These are phyloP conservation scores for Capitulum mitella DNA, from an alignment of 2,888 invertebrate genomes.

Conservation along the genomic window DNA sequence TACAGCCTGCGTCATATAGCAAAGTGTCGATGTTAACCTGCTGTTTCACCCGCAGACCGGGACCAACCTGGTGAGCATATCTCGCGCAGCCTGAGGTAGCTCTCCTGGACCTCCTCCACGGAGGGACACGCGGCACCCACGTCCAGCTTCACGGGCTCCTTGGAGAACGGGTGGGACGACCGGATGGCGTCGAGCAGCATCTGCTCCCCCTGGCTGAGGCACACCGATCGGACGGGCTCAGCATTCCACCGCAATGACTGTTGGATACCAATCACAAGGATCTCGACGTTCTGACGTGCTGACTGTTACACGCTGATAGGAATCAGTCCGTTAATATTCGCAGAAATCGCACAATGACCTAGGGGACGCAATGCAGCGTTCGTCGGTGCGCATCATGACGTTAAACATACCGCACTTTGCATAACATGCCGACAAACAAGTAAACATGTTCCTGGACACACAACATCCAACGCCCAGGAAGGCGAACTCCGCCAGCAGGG, in stretches of 20 bases:
- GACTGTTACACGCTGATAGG: no score
- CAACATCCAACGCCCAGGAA: no score
- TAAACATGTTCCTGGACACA: not conserved
- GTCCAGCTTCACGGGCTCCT: slow-evolving; percentile 57
- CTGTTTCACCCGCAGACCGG: slow-evolving; percentile 31
- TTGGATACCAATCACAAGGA: no score
- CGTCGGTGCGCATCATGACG: no score
- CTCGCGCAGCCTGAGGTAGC: slow-evolving; percentile 62
- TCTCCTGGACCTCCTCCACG: slow-evolving; percentile 54
- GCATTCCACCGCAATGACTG: no score
- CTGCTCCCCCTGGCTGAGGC: slow-evolving; percentile 46
- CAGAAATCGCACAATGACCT: no score
- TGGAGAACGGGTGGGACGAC: slow-evolving; percentile 58
- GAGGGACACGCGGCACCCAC: slow-evolving; percentile 57
- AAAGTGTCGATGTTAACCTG: slow-evolving; percentile 31
- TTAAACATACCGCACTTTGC: not conserved
- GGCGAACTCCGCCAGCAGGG: no score
- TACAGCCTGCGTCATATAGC: no score
- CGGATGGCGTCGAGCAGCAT: slow-evolving; percentile 63
- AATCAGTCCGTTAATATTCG: no score
- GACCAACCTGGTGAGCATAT: slow-evolving; percentile 63
- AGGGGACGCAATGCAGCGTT: no score
- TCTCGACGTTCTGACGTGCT: no score
- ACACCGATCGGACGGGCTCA: no score
- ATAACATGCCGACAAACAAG: not conserved